These are phyloP conservation scores for Loriculus beryllinus DNA, from an alignment of 2,797 vertebrate genomes.

Conservation along the genomic window DNA sequence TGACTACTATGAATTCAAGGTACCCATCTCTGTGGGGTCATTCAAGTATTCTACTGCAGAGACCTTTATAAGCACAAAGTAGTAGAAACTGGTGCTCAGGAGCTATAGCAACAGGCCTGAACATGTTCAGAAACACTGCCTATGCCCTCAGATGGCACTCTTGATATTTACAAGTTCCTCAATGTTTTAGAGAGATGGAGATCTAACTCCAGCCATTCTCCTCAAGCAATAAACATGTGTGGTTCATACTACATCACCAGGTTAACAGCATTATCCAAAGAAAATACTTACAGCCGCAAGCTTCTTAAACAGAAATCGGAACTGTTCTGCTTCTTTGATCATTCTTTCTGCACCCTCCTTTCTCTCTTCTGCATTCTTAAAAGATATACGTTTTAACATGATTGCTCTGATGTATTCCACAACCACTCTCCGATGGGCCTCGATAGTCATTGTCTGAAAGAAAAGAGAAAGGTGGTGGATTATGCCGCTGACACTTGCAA, in stretches of 20 bases:
- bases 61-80: neutral
- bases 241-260: neutral
- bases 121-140: neutral
- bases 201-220: neutral
- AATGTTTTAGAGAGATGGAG: neutral
- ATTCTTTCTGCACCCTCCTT: constrained; percentile 94
- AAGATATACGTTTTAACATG: constrained; percentile 93
- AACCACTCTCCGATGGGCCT: constrained; percentile 90
- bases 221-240: neutral
- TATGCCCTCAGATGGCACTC: neutral
- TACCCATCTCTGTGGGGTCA: neutral
- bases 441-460: constrained; percentile 87
- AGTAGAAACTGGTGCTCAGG: neutral
- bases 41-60: neutral
- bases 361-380: constrained; percentile 90
- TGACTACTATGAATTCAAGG: neutral
- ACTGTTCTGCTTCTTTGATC: constrained; percentile 92
- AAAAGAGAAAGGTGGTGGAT: neutral
- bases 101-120: neutral
- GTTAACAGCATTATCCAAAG: neutral
- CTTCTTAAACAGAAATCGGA: constrained; percentile 91
- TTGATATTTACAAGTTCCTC: neutral
- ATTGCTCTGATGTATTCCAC: constrained; percentile 94
- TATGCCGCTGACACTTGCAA: neutral
- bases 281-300: constrained; percentile 85